Percentiles rank a stretch among this genome's conserved stretches.
Evolutionary conservation across 2,797 vertebrate genomes (phyloP).

Genomic region (Spheniscus humboldti): DNA sequence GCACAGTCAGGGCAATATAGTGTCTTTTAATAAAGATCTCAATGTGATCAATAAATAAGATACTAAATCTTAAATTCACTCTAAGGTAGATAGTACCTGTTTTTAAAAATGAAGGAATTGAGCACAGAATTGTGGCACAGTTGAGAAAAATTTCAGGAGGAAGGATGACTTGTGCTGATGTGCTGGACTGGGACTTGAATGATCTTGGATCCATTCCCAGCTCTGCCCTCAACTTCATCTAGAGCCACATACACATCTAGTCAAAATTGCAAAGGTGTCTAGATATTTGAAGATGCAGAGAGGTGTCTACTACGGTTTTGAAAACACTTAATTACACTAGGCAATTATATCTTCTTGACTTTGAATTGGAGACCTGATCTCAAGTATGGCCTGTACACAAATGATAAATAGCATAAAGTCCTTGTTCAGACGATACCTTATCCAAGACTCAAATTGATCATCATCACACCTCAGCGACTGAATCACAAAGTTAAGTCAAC

Average conservation of each 20-base stretch:
- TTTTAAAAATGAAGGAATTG: not conserved
- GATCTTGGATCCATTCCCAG: not conserved
- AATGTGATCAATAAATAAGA: not conserved
- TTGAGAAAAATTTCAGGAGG: not conserved
- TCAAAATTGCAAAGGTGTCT: not conserved
- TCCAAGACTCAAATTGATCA: not conserved
- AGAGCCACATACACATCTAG: not conserved
- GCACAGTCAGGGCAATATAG: not conserved
- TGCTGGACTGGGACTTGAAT: not conserved
- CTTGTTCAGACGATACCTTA: not conserved
- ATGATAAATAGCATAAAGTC: not conserved
- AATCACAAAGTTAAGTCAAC: not conserved
- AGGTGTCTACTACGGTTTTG: not conserved
- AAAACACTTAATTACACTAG: not conserved
- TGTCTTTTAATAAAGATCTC: not conserved
- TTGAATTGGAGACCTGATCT: not conserved
- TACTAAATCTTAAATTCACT: not conserved
- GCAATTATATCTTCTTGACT: not conserved
- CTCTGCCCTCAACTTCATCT: not conserved
- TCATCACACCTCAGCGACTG: not conserved
- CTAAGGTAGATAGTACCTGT: not conserved
- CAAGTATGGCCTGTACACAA: not conserved
- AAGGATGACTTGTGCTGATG: not conserved
- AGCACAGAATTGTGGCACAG: not conserved
- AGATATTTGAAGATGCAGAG: not conserved